These are phyloP conservation scores for Drosophila setifemur DNA, from an alignment of 1,140 invertebrate species.

Conservation along the genomic window DNA sequence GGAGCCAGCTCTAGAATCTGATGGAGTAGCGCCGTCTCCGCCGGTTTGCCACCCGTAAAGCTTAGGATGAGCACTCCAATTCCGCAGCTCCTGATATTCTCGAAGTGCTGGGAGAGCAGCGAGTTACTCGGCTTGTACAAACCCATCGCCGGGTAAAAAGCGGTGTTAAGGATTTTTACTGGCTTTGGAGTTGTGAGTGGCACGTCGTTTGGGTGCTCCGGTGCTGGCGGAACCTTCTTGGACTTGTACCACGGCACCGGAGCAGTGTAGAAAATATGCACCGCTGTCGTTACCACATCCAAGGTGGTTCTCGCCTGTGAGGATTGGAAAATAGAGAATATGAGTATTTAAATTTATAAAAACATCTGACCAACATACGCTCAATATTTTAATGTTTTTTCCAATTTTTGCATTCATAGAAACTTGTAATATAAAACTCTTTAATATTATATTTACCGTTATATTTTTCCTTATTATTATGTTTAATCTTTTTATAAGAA, in stretches of 20 bases:
- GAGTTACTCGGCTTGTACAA: constrained; percentile 72
- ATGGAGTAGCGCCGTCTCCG: constrained; percentile 53
- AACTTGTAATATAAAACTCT: too few species aligned
- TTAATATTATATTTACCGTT: too few species aligned
- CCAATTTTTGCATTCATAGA: too few species aligned
- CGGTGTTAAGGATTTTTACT: constrained; percentile 67
- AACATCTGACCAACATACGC: too few species aligned
- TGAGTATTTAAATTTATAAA: too few species aligned
- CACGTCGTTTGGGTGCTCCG: constrained; percentile 64
- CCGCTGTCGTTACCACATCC: constrained; percentile 55
- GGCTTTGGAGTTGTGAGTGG: constrained; percentile 54
- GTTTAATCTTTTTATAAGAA: too few species aligned
- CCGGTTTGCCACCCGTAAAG: constrained; percentile 35
- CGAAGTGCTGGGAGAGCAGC: constrained; percentile 71
- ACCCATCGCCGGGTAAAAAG: constrained; percentile 77
- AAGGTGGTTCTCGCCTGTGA: constrained; percentile 37
- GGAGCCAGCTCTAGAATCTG: constrained; percentile 69
- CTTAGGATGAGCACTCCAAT: constrained; percentile 74
- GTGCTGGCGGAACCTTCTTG: constrained; percentile 56
- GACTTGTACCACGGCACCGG: constrained; percentile 80
- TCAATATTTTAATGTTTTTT: too few species aligned
- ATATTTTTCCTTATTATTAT: too few species aligned
- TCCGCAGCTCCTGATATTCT: constrained; percentile 76
- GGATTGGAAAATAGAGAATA: too few species aligned
- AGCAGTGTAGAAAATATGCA: constrained; percentile 79